These are phyloP conservation scores for Menura novaehollandiae DNA, from an alignment of 2,113 vertebrate genomes.

Conservation along the genomic window DNA sequence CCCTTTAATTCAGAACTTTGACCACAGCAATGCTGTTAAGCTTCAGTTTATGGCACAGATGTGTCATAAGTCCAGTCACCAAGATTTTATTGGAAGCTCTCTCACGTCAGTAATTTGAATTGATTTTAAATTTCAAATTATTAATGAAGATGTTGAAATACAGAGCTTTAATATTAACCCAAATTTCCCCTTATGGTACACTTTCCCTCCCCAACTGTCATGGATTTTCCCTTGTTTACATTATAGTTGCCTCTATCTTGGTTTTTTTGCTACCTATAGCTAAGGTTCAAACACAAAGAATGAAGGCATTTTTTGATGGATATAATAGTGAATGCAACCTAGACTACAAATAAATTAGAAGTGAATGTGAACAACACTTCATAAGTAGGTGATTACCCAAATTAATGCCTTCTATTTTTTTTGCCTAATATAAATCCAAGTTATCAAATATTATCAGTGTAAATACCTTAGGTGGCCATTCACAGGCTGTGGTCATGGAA, in stretches of 20 bases:
- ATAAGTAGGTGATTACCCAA: background rate
- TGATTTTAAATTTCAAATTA: slow-evolving; percentile 34
- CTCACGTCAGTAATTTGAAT: background rate
- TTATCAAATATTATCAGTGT: background rate
- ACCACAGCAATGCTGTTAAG: slow-evolving; percentile 8
- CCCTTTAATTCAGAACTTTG: background rate
- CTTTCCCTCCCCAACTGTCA: background rate
- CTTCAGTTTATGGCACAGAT: background rate
- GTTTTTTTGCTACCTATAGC: background rate
- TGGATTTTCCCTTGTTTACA: background rate
- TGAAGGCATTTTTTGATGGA: background rate
- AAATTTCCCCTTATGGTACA: background rate
- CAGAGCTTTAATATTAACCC: background rate
- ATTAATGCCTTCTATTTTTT: background rate
- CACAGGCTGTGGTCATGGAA: background rate
- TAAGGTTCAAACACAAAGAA: background rate
- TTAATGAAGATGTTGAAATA: background rate
- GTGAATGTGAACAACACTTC: background rate
- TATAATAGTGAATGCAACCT: background rate
- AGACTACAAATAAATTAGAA: background rate
- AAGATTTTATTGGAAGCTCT: slow-evolving; percentile 7
- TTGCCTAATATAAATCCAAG: background rate
- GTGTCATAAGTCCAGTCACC: background rate
- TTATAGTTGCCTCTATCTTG: background rate
- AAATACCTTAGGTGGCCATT: background rate